Evolutionary conservation across 2,797 vertebrate genomes (phyloP), one percentile per base, ranked within the genome.

Genomic region (Arnoldichthys spilopterus): DNA sequence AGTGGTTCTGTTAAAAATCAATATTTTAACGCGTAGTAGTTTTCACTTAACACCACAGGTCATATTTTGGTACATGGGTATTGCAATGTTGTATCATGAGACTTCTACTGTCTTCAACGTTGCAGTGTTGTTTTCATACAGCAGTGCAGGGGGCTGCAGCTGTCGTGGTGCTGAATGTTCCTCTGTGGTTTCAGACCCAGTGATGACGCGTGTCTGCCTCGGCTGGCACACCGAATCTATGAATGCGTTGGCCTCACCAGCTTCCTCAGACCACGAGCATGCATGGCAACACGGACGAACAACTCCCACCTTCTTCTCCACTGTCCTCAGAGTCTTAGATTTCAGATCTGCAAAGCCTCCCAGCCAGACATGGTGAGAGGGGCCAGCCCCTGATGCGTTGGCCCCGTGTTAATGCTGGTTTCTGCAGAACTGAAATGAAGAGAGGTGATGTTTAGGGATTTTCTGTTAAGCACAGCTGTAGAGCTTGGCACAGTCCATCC

Each of bases 91-190:
- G n/a, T n/a, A n/a, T n/a, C n/a, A n/a, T n/a, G n/a, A n/a, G n/a
- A n/a, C n/a, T n/a, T n/a, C n/a, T n/a, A n/a, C n/a, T n/a, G n/a
- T 34, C 30, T 63, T 4, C 30, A 26, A 2, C 62, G 11, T n/a
- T 30, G 18, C 24, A 22, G 58, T 37, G 5, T 62, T 75, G 64
- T 71, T 56, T 62, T 75, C 34, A 51, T 16, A 62, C 43, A 24
- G 15, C 62, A 49, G 51, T 26, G 9, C 63, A 32, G 47, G 20
- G 66, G 26, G 22, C 49, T 49, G 59, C 79, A 81, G 79, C 79
- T 81, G 79, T 81, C 61, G 26, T 24, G 1, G 40, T 76, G 15
- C 74, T 59, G 73, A 59, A 72, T 72, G 32, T 67, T 72, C 74
- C 61, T 26, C 40, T 28, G 79, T 51, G 74, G 68, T 30, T 76